These are phyloP conservation scores for Argyresthia albistria DNA, from an alignment of 2,888 invertebrate species.

Conservation along the genomic window DNA sequence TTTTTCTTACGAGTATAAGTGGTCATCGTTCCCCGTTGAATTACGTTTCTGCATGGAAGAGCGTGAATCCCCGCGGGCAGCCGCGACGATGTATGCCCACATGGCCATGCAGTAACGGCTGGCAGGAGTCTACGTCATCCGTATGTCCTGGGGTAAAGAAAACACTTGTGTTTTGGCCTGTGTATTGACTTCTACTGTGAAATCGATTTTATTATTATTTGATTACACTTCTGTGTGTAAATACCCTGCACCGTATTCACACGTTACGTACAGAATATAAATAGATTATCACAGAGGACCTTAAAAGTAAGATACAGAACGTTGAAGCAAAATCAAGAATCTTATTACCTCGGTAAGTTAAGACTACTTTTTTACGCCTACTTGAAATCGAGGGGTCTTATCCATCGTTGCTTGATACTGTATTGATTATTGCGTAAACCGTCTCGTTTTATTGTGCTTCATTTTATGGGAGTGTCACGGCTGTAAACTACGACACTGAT, in stretches of 20 bases:
- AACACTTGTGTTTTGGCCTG: neutral
- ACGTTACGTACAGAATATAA: neutral
- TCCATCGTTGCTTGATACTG: conserved; percentile 9
- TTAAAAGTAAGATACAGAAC: neutral
- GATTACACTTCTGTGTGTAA: no score
- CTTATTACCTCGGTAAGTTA: no score
- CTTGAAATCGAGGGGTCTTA: neutral
- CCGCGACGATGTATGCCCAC: conserved; percentile 83
- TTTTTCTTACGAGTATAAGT: conserved; percentile 5
- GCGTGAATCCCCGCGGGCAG: conserved; percentile 76
- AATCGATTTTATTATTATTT: no score
- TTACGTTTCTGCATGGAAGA: conserved; percentile 36
- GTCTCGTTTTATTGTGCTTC: conserved; percentile 46
- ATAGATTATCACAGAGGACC: no score
- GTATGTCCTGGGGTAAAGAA: conserved; percentile 8
- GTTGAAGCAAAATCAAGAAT: neutral
- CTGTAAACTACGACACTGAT: conserved; percentile 1
- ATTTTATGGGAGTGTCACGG: conserved; percentile 41
- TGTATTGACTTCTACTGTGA: no score
- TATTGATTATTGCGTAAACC: conserved; percentile 56
- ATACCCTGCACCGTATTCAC: no score
- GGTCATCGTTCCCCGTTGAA: conserved; percentile 27
- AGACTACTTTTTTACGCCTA: neutral
- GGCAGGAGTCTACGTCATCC: conserved; percentile 18
- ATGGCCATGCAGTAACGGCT: conserved; percentile 34